Percentiles rank a stretch among this genome's conserved stretches.
Evolutionary conservation across 2,113 vertebrate species (phyloP).

Genomic region (Indri indri): DNA sequence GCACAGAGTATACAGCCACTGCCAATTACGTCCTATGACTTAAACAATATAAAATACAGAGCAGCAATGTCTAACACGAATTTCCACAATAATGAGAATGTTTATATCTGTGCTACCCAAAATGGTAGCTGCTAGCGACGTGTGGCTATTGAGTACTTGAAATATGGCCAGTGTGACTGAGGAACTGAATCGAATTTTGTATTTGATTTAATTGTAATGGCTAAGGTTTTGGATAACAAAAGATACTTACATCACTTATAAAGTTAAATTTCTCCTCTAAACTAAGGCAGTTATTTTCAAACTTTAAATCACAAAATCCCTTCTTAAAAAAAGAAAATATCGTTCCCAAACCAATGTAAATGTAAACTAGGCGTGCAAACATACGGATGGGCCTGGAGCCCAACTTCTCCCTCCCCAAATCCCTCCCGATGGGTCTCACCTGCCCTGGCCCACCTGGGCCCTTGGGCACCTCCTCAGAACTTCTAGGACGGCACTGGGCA

Average conservation of each 20-base stretch:
- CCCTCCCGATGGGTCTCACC: neutral
- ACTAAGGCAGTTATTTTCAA: neutral
- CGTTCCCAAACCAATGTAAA: neutral
- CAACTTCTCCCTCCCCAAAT: neutral
- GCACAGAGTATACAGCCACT: neutral
- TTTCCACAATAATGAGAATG: neutral
- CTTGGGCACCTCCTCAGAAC: neutral
- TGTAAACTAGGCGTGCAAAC: neutral
- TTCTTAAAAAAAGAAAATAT: neutral
- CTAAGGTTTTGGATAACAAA: slow-evolving; percentile 1
- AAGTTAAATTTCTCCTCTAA: neutral
- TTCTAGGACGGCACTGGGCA: neutral
- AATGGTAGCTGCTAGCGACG: neutral
- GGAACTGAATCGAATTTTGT: neutral
- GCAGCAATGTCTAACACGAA: neutral
- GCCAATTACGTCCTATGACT: neutral
- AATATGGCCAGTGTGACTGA: neutral
- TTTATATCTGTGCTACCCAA: neutral
- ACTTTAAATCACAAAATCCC: slow-evolving; percentile 1
- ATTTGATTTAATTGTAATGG: neutral
- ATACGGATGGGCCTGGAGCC: neutral
- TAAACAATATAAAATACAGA: neutral
- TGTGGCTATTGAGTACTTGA: neutral
- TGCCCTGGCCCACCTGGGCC: neutral
- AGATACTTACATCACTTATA: neutral